These are phyloP conservation scores for Ciona savignyi DNA, from an alignment of 23 tunicate genomes.

Conservation along the genomic window DNA sequence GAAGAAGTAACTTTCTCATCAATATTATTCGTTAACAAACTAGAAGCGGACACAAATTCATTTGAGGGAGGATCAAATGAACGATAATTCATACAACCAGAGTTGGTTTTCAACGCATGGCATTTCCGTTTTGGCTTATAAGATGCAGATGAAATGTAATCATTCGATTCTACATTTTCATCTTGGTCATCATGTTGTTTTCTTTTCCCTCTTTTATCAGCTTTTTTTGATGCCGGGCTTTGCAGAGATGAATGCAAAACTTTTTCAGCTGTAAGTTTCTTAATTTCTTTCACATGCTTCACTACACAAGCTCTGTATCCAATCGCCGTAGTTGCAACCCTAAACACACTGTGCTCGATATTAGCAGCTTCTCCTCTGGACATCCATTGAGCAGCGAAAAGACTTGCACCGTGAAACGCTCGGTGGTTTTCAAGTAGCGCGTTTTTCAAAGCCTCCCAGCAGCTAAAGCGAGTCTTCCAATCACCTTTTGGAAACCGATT, in stretches of 20 bases:
- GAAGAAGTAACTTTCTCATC: not conserved
- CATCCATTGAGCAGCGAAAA: constrained; percentile 25
- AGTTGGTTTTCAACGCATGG: constrained; percentile 9
- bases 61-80: not conserved
- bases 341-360: constrained; percentile 37
- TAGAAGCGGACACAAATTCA: constrained; percentile 37
- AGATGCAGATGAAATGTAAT: constrained; percentile 37
- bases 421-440: constrained; percentile 45
- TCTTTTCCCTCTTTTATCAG: constrained; percentile 2
- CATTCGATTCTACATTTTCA: not conserved
- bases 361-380: constrained; percentile 46
- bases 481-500: constrained; percentile 41
- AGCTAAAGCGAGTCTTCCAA: constrained; percentile 68
- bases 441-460: constrained; percentile 26
- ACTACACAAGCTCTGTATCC: constrained; percentile 63
- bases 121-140: constrained; percentile 51
- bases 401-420: constrained; percentile 22
- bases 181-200: not conserved
- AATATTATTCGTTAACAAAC: constrained; percentile 3
- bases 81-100: not conserved
- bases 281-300: constrained; percentile 52
- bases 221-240: constrained; percentile 4
- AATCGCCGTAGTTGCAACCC: constrained; percentile 50
- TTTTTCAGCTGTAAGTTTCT: constrained; percentile 38
- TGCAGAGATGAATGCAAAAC: constrained; percentile 25